phyloP scores from a whole-genome alignment of 37 sponge, comb jelly and placozoan genomes.

The Ephydatia muelleri region DNA sequence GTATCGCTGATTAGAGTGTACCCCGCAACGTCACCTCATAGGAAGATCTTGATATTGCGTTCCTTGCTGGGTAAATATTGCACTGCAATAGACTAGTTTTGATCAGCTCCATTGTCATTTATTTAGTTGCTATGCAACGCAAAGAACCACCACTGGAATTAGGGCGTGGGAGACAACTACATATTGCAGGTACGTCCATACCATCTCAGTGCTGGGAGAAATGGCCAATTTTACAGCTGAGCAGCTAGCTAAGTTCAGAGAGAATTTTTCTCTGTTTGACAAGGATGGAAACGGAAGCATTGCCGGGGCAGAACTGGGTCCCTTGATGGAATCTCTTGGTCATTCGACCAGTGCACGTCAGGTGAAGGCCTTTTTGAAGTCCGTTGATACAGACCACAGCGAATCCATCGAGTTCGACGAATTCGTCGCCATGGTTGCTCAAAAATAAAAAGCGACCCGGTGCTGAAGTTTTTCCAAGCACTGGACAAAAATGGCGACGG shows the following conservation, averaged over 20 bases:
- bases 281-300: background rate
- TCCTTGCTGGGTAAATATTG: too few relatives aligned
- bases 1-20: too few relatives aligned
- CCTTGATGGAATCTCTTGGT: background rate
- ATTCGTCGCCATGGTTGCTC: background rate
- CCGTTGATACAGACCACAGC: background rate
- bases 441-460: background rate
- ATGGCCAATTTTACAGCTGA: too few relatives aligned
- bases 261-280: background rate
- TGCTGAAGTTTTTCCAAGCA: background rate
- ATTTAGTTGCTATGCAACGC: too few relatives aligned
- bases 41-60: too few relatives aligned
- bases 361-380: background rate
- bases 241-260: background rate
- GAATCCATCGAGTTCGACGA: background rate
- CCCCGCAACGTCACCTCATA: too few relatives aligned
- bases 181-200: too few relatives aligned
- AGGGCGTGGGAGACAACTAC: too few relatives aligned
- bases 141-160: too few relatives aligned
- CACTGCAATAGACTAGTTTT: too few relatives aligned
- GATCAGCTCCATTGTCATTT: too few relatives aligned
- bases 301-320: background rate
- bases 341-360: background rate
- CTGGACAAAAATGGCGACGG: slow-evolving; percentile 1
- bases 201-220: too few relatives aligned